phyloP scores from a whole-genome alignment of 2,113 vertebrate species.

The Heterocephalus glaber region DNA sequence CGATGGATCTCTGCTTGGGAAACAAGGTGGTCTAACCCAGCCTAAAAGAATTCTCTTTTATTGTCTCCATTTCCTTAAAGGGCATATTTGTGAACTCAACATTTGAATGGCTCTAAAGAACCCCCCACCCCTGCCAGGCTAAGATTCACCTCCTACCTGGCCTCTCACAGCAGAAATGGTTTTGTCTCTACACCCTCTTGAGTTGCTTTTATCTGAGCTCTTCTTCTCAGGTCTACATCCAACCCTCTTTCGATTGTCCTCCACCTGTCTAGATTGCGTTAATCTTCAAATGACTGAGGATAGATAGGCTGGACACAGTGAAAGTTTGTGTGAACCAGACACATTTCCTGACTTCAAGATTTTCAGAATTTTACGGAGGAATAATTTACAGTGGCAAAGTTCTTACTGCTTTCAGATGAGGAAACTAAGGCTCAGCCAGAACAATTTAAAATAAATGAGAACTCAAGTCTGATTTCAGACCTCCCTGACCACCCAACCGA shows the following conservation, averaged over 20 bases:
- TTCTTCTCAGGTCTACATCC: not conserved
- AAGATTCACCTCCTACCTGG: not conserved
- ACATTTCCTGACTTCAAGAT: not conserved
- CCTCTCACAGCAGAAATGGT: not conserved
- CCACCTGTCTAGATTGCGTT: not conserved
- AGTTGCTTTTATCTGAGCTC: not conserved
- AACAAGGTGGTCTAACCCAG: not conserved
- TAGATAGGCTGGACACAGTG: not conserved
- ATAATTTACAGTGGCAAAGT: not conserved
- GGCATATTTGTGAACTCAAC: not conserved
- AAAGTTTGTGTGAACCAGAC: not conserved
- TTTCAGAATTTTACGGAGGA: not conserved
- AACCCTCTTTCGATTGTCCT: not conserved
- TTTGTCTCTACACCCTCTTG: not conserved
- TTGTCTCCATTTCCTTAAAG: not conserved
- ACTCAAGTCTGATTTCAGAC: not conserved
- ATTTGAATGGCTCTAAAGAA: not conserved
- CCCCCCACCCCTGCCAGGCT: not conserved
- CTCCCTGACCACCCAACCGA: not conserved
- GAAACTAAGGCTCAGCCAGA: not conserved
- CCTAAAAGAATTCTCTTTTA: not conserved
- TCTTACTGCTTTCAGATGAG: not conserved
- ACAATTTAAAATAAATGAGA: not conserved
- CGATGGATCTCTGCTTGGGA: not conserved
- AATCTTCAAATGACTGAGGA: not conserved